Evolutionary conservation across 2,888 invertebrate genomes (phyloP), one percentile per base, ranked within the genome.

Genomic region (Drosophila rubida): DNA sequence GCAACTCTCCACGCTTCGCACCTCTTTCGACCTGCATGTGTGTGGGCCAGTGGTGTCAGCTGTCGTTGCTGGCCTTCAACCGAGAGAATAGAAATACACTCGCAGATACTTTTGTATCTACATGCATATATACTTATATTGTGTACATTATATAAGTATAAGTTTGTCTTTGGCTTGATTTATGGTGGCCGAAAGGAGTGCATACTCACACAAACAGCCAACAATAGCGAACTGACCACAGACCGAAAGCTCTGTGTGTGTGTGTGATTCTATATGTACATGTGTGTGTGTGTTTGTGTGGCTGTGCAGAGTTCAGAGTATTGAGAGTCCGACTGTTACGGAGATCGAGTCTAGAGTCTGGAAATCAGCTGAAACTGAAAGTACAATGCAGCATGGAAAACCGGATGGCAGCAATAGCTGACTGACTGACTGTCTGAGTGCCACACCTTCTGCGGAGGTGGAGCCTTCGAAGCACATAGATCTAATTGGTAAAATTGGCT

Each of bases 391-490:
- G 30, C 13, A 11, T 45, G 41, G 25, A 37, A 55, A 55, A 44
- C 53, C 53, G 44, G 60, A 37, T 53, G 53, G 44, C 59, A 61
- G 49, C 44, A 66, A 66, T 42, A 37, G 16, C 53, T 44, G 61
- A 13, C 14, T 14, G 7, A 13, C 42, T 60, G 35, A 9, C 25
- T 7, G 39, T 25, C 23, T 37, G 23, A 7, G 23, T 7, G 85
- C 54, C 81, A 70, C 81, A 78, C 81, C 81, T 69, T 51, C 57
- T 80, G 82, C 62, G 85, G 68, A 81, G 87, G 87, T 84, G 87
- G 87, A 81, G 81, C 75, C 81, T 80, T 71, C 63, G 68, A 42
- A 30, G 22, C 46, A n/a, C 64, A 57, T 45, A 60, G 65, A 64
- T 74, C 67, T 78, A 84, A 78, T 87, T 75, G 65, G 65, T 48